Conservation (phyloP, 1,140 invertebrate species). For the Melipona quadrifasciata region DNA sequence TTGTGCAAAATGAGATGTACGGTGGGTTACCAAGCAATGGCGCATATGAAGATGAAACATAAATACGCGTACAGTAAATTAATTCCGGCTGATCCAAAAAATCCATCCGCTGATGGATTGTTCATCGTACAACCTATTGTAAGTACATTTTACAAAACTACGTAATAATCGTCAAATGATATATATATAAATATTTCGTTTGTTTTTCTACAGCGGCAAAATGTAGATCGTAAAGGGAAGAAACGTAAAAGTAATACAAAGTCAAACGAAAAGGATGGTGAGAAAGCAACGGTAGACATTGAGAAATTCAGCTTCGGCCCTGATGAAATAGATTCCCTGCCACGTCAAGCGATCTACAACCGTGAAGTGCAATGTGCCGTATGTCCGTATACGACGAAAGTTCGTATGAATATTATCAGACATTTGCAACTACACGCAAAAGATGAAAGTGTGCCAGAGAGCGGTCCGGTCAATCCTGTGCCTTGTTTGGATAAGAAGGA, state of each 20-base stretch:
- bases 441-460: constrained; percentile 84
- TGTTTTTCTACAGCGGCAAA: constrained; percentile 39
- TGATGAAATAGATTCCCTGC: constrained; percentile 85
- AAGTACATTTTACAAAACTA: constrained; percentile 52
- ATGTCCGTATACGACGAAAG: constrained; percentile 88
- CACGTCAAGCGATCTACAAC: constrained; percentile 85
- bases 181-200: not conserved
- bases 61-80: constrained; percentile 77
- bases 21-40: constrained; percentile 75
- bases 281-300: constrained; percentile 63
- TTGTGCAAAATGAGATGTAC: constrained; percentile 81
- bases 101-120: constrained; percentile 81
- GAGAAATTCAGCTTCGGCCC: constrained; percentile 82
- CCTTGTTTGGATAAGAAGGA: constrained; percentile 90
- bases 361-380: constrained; percentile 85
- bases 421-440: constrained; percentile 87
- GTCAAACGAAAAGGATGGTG: constrained; percentile 56
- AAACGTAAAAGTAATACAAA: constrained; percentile 60
- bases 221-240: constrained; percentile 63
- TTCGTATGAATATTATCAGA: constrained; percentile 87
- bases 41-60: constrained; percentile 84
- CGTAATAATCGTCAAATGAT: not conserved
- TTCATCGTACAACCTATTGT: constrained; percentile 82
- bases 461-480: constrained; percentile 89
- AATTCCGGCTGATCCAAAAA: constrained; percentile 81